Evolutionary conservation across 2,113 vertebrate species (phyloP).

Genomic region (Odocoileus hemionus): DNA sequence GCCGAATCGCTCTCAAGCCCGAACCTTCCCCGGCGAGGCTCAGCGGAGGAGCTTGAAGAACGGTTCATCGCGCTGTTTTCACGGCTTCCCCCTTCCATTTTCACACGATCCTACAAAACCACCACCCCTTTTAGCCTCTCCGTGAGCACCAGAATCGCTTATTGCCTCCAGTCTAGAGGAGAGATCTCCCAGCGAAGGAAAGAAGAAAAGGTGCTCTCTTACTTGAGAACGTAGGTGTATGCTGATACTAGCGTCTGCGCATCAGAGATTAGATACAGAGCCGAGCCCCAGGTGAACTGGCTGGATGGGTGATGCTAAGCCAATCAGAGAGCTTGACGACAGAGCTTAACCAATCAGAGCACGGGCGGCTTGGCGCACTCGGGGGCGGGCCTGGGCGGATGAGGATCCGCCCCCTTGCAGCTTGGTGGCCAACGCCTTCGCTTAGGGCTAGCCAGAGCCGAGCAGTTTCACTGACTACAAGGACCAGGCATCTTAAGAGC

Average conservation of each 20-base stretch:
- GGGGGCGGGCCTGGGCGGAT: neutral
- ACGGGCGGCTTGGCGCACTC: neutral
- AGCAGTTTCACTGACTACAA: neutral
- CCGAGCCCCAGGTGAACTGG: neutral
- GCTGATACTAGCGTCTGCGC: fast-evolving
- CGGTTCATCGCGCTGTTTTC: neutral
- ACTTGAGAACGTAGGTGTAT: neutral
- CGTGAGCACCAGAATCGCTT: neutral
- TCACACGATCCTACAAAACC: neutral
- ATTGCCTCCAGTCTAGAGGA: too few species aligned
- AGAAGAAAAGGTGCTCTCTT: neutral
- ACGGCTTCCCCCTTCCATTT: neutral
- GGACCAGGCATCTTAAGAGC: neutral
- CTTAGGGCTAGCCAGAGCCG: neutral
- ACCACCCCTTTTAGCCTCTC: neutral
- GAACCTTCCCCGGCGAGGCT: neutral
- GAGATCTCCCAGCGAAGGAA: fast-evolving
- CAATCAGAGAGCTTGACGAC: conserved; percentile 48
- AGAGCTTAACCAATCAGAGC: conserved; percentile 41
- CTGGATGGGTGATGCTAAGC: neutral
- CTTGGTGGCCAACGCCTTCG: conserved; percentile 37
- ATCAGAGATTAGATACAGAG: neutral
- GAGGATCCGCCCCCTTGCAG: conserved; percentile 39
- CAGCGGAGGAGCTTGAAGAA: neutral
- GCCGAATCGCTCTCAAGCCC: neutral